A percentile compares a stretch with the other conserved stretches of the same genome.
These are phyloP conservation scores for Enteromius radiatus DNA, from an alignment of 2,797 vertebrate genomes.

Conservation along the genomic window DNA sequence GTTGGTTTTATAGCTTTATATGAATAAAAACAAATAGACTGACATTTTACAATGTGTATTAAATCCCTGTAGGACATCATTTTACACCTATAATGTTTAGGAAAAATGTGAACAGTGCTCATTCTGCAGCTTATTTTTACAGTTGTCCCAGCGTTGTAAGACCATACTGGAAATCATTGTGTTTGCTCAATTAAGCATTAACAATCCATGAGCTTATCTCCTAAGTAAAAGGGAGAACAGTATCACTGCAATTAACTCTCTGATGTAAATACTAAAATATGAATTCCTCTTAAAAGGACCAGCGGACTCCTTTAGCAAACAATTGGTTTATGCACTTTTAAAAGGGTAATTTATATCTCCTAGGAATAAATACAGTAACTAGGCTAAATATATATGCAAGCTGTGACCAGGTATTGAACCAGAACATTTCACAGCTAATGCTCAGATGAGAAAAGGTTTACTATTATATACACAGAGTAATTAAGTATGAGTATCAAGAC, in stretches of 20 bases:
- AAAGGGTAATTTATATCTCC: constrained; percentile 50
- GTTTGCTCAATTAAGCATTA: constrained; percentile 12
- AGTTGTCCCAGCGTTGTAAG: neutral
- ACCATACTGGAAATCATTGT: constrained; percentile 19
- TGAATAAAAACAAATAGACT: constrained; percentile 56
- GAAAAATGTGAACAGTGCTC: constrained; percentile 37
- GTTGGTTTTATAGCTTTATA: constrained; percentile 54
- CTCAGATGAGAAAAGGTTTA: constrained; percentile 10
- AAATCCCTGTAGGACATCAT: constrained; percentile 30
- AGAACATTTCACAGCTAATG: neutral
- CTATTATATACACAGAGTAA: constrained; percentile 21
- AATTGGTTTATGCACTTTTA: constrained; percentile 60
- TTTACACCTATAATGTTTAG: constrained; percentile 24
- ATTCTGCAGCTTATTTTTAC: constrained; percentile 2
- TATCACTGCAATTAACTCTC: constrained; percentile 33
- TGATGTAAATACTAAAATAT: constrained; percentile 27
- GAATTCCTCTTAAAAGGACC: constrained; percentile 41
- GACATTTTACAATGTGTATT: constrained; percentile 40
- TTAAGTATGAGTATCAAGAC: neutral
- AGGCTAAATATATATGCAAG: neutral
- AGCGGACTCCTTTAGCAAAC: constrained; percentile 58
- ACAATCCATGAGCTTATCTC: constrained; percentile 1
- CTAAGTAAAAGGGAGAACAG: neutral
- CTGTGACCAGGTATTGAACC: neutral
- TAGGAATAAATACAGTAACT: neutral